A percentile compares a stretch with the other conserved stretches of the same genome.
These are phyloP conservation scores for Desmophyllum pertusum DNA, from an alignment of 92 coral and sea anemone genomes.

Conservation along the genomic window DNA sequence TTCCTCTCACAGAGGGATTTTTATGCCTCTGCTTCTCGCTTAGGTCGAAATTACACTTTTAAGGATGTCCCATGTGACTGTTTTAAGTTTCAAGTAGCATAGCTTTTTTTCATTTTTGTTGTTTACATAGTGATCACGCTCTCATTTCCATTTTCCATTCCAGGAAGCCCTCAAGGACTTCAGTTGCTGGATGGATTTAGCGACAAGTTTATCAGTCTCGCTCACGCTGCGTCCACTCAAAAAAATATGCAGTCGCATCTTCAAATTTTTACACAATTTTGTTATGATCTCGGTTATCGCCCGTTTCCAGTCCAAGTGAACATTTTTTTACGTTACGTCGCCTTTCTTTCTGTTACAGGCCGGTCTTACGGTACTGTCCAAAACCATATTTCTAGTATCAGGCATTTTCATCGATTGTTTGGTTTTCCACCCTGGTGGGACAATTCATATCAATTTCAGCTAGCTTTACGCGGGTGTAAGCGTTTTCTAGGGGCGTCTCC, in stretches of 20 bases:
- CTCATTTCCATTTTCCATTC: neutral
- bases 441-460: constrained; percentile 7
- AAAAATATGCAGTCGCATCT: no score
- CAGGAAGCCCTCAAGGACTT: constrained; percentile 16
- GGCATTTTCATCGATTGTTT: constrained; percentile 22
- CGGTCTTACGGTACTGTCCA: constrained; percentile 35
- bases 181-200: neutral
- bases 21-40: constrained; percentile 1
- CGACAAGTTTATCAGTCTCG: no score
- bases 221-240: neutral
- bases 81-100: neutral
- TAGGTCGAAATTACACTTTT: neutral
- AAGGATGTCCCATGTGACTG: neutral
- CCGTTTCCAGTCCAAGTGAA: neutral
- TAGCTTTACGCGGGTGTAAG: constrained; percentile 21
- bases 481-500: neutral
- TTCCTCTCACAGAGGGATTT: constrained; percentile 5
- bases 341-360: neutral
- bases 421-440: constrained; percentile 40
- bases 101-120: neutral
- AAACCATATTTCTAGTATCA: constrained; percentile 29
- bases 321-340: constrained; percentile 5
- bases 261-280: constrained; percentile 12
- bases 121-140: no score
- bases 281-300: neutral